These are phyloP conservation scores for Latrodectus elegans DNA, from an alignment of 2,888 invertebrate genomes.

Conservation along the genomic window DNA sequence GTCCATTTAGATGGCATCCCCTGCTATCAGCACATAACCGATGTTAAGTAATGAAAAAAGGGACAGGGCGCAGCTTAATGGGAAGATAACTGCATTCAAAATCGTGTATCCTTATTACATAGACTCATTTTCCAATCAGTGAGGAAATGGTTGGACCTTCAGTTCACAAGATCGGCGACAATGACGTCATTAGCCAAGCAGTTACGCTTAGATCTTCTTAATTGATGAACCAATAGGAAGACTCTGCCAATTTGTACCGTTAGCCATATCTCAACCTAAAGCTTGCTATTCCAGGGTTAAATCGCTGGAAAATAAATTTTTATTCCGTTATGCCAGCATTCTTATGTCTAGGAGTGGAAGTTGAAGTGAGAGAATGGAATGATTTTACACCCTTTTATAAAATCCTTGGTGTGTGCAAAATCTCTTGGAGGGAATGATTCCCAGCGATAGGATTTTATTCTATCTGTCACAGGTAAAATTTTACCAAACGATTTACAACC, in stretches of 20 bases:
- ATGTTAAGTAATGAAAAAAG: conserved; percentile 24
- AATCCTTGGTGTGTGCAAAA: too few species aligned
- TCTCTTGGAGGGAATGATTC: too few species aligned
- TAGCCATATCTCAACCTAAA: conserved; percentile 53
- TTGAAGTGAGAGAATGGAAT: background rate
- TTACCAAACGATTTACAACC: too few species aligned
- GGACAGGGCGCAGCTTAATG: conserved; percentile 38
- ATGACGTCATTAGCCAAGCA: conserved; percentile 61
- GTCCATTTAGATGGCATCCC: background rate
- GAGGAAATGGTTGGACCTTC: conserved; percentile 67
- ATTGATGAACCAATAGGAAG: conserved; percentile 53
- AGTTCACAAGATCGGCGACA: conserved; percentile 68
- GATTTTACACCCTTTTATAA: too few species aligned
- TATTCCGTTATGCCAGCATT: conserved; percentile 27
- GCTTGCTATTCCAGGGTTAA: conserved; percentile 42
- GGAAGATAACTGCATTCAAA: conserved; percentile 65
- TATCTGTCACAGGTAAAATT: too few species aligned
- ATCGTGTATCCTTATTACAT: conserved; percentile 66
- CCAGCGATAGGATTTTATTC: too few species aligned
- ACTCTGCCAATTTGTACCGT: conserved; percentile 46
- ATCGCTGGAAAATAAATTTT: conserved; percentile 60
- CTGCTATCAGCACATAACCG: conserved; percentile 37
- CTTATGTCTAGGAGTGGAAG: conserved; percentile 6
- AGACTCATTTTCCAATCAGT: conserved; percentile 66
- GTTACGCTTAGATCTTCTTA: conserved; percentile 62